A percentile compares a stretch with the other conserved stretches of the same genome.
phyloP scores from a whole-genome alignment of 2,888 invertebrate species.

The Tryphoninae sp. region DNA sequence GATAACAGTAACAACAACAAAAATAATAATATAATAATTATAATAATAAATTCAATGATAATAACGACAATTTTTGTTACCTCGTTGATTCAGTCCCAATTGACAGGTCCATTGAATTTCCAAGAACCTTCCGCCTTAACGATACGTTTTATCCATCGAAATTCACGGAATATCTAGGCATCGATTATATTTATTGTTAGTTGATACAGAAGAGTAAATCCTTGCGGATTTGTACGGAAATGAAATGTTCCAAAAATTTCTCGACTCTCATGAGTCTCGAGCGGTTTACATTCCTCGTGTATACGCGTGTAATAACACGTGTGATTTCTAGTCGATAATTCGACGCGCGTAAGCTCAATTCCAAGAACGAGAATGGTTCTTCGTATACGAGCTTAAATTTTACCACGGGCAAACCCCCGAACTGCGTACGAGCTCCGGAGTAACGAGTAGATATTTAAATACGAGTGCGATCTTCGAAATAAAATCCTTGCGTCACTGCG shows the following conservation, averaged over 20 bases:
- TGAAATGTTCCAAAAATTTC: slow-evolving; percentile 9
- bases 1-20: too few relatives aligned
- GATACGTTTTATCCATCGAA: neutral
- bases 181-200: neutral
- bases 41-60: neutral
- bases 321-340: slow-evolving; percentile 44
- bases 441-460: neutral
- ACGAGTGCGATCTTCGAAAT: slow-evolving; percentile 19
- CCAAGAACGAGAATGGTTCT: slow-evolving; percentile 38
- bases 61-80: slow-evolving; percentile 2
- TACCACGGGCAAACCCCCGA: slow-evolving; percentile 12
- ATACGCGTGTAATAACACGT: neutral
- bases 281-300: neutral
- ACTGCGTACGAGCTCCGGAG: slow-evolving; percentile 19
- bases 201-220: neutral
- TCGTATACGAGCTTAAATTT: slow-evolving; percentile 37
- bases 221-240: neutral
- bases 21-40: neutral
- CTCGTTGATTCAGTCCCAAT: neutral
- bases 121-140: neutral
- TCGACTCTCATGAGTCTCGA: neutral
- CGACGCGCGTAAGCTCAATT: slow-evolving; percentile 37
- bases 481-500: slow-evolving; percentile 36
- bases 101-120: neutral
- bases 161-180: neutral